Evolutionary conservation across 2,888 invertebrate genomes (phyloP), one percentile per base, ranked within the genome.

Genomic region (Gari tellinella): DNA sequence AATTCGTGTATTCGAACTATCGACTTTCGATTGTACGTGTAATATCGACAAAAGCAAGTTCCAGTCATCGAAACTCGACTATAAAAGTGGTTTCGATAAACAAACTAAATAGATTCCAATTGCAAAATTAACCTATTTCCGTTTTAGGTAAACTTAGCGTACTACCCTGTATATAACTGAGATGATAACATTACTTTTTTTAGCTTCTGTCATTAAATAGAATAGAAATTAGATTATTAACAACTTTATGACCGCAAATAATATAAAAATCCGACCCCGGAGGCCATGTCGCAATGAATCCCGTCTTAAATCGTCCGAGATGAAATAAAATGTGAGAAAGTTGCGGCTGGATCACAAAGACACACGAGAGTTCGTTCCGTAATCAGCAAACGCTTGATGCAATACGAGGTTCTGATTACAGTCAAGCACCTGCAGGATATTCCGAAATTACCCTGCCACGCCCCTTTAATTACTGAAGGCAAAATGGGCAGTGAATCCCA

Each of bases 171-270:
- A 48, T 48, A 19, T 19, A 48, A 48, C 23, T 23, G 14, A 48
- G 19, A n/a, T 12, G 3, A 10, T 21, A 48, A 21, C 21, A 48
- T 48, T 2, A 17, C 17, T 31, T 40, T 46, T 57, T 51, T 65
- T 65, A 65, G 57, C 49, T 66, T 52, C 58, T 51, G 62, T 43
- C 65, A 49, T 56, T 38, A 61, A 74, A 62, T 61, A 37, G 65
- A 69, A 69, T 74, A 63, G 61, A 65, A 69, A 68, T 74, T 74
- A 55, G 64, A 25, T 73, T 53, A 73, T 73, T 68, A 73, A 61
- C 53, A 31, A 48, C 25, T 56, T 69, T 68, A 74, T 52, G 23
- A 37, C 64, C 55, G 61, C 62, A 74, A 64, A 74, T 68, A 58
- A 26, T 68, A 68, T 68, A 60, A 74, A 74, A 65, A 31, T 26